phyloP scores from a whole-genome alignment of 2,797 vertebrate species.

The Paratrypauchen microcephalus region DNA sequence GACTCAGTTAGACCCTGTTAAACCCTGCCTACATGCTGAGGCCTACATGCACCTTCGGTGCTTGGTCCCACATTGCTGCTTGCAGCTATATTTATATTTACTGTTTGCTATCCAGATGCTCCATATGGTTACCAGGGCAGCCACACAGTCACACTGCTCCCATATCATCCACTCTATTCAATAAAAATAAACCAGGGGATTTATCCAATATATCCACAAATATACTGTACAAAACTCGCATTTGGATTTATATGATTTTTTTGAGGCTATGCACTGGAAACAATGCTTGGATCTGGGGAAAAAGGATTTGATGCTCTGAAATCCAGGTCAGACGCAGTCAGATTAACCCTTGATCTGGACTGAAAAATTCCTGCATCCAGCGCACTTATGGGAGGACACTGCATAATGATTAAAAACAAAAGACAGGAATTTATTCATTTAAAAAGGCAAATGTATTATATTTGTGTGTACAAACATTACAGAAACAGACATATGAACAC shows the following conservation, averaged over 20 bases:
- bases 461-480: constrained; percentile 53
- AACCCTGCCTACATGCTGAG: too few relatives aligned
- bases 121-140: background rate
- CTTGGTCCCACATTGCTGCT: too few relatives aligned
- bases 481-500: constrained; percentile 58
- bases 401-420: constrained; percentile 11
- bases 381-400: constrained; percentile 8
- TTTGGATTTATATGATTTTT: constrained; percentile 38
- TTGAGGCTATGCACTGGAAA: constrained; percentile 28
- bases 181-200: constrained; percentile 24
- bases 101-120: background rate
- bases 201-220: constrained; percentile 31
- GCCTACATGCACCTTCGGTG: too few relatives aligned
- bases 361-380: constrained; percentile 36
- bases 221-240: constrained; percentile 25
- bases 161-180: background rate
- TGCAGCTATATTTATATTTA: too few relatives aligned
- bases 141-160: background rate
- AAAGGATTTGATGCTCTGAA: constrained; percentile 53
- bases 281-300: constrained; percentile 41
- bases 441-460: constrained; percentile 65
- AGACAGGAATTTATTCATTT: constrained; percentile 38
- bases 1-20: too few relatives aligned
- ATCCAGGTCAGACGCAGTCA: constrained; percentile 59
- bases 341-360: constrained; percentile 49